Evolutionary conservation across 2,888 invertebrate genomes (phyloP).

Genomic region (Mechanitis messenoides): DNA sequence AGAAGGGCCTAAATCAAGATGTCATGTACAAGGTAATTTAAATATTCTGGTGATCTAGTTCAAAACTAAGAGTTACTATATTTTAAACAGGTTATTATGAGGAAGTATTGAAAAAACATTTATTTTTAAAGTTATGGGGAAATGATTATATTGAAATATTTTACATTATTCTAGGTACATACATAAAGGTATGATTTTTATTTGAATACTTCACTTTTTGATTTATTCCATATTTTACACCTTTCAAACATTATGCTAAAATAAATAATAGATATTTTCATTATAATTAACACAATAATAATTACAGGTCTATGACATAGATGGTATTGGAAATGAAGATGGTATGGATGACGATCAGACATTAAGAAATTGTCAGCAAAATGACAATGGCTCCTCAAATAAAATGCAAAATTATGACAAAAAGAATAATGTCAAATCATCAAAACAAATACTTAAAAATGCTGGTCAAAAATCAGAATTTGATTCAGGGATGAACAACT

Average conservation of each 20-base stretch:
- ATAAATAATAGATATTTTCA: too few species aligned
- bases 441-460: slow-evolving; percentile 68
- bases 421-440: slow-evolving; percentile 61
- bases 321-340: slow-evolving; percentile 64
- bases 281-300: neutral
- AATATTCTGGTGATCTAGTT: too few species aligned
- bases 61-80: too few species aligned
- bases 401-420: slow-evolving; percentile 41
- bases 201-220: neutral
- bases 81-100: too few species aligned
- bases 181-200: too few species aligned
- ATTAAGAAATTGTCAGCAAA: slow-evolving; percentile 39
- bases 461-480: slow-evolving; percentile 72
- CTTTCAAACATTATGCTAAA: too few species aligned
- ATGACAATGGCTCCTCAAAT: slow-evolving; percentile 45
- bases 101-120: neutral
- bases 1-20: slow-evolving; percentile 66
- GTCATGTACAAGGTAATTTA: slow-evolving; percentile 66
- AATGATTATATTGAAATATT: too few species aligned
- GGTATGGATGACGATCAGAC: slow-evolving; percentile 57
- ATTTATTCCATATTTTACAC: too few species aligned
- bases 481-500: slow-evolving; percentile 72
- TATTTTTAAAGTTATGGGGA: neutral
- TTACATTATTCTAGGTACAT: too few species aligned
- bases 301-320: slow-evolving; percentile 70